Base-by-base conservation (phyloP, 1,140 invertebrate genomes). In the Bactericera cockerelli region DNA sequence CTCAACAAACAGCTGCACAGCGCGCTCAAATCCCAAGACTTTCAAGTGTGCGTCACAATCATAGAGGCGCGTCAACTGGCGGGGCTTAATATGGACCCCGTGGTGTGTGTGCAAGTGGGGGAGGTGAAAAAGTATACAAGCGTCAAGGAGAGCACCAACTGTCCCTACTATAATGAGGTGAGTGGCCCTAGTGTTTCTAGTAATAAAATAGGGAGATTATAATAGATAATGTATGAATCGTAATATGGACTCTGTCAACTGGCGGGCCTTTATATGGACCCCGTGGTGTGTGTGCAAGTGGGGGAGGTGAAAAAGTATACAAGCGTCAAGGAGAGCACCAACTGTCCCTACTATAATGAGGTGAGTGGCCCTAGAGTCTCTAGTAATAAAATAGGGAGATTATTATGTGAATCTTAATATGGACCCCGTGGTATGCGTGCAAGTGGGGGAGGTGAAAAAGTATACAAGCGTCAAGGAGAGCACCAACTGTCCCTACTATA, bases 91-190 rank as follows among this genome's bases (percentile, higher is more conserved):
- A 90, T 93, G 86, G 88, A 93, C 70, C 89, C 90, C 0, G 85
- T 92, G 1, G 87, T 93, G 6, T 88, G 87, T 70, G 85, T 92
- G 1, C 87, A 91, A 73, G 79, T 93, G 25, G 90, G 88, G 1
- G 87, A 91, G 62, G 76, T 82, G 63, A 83, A 81, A 65, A 90
- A 90, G 70, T 91, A 87, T 67, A 93, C 89, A 1, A 89, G 86
- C 67, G 88, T 93, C 22, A 91, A 92, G 67, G 88, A 92, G 71
- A 90, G 86, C 67, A 93, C 89, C 1, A 93, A 93, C 70, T 90
- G 87, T 70, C 90, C 90, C 1, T 93, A 91, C 70, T 93, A 89
- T 69, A 91, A 91, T 68, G 89, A 93, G 79, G 88, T 91, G 71
- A 74, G 67, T 6, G 4, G 28, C 28, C n/a, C n/a, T n/a, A n/a